Conservation (phyloP, 2,797 vertebrate species). For the Danio kyathit region DNA sequence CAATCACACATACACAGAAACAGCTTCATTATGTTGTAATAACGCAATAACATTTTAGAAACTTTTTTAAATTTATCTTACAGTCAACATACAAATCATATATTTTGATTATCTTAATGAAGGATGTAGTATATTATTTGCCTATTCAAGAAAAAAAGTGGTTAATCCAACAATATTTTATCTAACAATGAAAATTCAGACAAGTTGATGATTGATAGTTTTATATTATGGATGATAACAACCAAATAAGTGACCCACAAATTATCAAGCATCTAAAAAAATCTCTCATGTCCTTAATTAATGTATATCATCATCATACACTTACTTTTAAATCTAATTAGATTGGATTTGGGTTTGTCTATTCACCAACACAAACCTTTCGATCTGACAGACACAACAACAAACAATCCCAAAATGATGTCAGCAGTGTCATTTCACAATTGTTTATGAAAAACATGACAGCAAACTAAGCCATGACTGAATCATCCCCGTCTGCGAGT, state of each 20-base stretch:
- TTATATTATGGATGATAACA: background rate
- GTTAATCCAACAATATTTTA: too few species aligned
- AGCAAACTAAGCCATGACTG: background rate
- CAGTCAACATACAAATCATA: too few species aligned
- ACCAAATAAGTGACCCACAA: background rate
- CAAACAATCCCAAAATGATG: background rate
- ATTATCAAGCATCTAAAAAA: background rate
- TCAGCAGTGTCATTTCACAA: constrained; percentile 25
- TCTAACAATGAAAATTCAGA: background rate
- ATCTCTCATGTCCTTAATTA: background rate
- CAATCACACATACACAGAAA: background rate
- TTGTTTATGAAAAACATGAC: constrained; percentile 9
- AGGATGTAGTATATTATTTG: too few species aligned
- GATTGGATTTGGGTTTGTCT: background rate
- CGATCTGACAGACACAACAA: background rate
- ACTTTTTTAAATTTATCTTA: too few species aligned
- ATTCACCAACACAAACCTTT: background rate
- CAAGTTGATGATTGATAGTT: background rate
- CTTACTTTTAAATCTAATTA: too few species aligned
- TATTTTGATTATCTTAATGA: too few species aligned
- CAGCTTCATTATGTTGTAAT: too few species aligned
- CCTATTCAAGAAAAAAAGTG: too few species aligned
- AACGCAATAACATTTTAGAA: too few species aligned
- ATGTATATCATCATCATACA: background rate
- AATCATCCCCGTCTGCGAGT: constrained; percentile 9